These are phyloP conservation scores for Pachycephus smyrnensis DNA, from an alignment of 2,888 invertebrate genomes.

Conservation along the genomic window DNA sequence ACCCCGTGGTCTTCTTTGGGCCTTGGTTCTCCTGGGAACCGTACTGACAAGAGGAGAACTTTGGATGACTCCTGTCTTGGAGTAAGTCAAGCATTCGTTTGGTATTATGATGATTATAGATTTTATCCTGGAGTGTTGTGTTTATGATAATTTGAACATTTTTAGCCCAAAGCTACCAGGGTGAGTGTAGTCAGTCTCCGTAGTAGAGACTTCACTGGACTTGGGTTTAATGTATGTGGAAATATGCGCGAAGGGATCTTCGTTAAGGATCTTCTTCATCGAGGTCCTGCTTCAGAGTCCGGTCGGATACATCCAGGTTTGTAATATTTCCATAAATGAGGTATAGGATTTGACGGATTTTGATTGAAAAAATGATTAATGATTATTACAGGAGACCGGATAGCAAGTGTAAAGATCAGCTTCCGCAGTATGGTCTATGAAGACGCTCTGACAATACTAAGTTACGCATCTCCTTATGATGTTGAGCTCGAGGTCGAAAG, in stretches of 20 bases:
- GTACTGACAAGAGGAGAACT: conserved; percentile 69
- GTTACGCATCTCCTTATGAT: conserved; percentile 92
- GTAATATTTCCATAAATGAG: conserved; percentile 22
- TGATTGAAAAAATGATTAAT: not conserved
- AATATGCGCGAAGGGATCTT: conserved; percentile 92
- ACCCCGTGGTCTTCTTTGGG: conserved; percentile 68
- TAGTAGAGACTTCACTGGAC: conserved; percentile 89
- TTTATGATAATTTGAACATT: conserved; percentile 14
- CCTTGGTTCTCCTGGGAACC: conserved; percentile 54
- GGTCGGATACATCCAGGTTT: conserved; percentile 84
- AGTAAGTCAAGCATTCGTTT: conserved; percentile 56
- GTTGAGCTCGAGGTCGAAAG: conserved; percentile 82
- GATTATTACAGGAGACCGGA: conserved; percentile 80
- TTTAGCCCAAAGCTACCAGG: conserved; percentile 70
- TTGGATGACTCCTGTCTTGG: conserved; percentile 72
- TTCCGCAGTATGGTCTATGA: conserved; percentile 91
- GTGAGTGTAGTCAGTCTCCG: conserved; percentile 79
- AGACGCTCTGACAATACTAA: conserved; percentile 89
- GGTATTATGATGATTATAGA: conserved; percentile 8
- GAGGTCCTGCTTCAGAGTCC: conserved; percentile 90
- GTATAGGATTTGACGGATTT: not conserved
- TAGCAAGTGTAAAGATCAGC: conserved; percentile 86
- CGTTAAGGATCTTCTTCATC: conserved; percentile 86
- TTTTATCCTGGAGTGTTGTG: not conserved
- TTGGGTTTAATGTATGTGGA: conserved; percentile 90